Percentiles rank a stretch among this genome's conserved stretches.
Conservation (phyloP, 2,113 vertebrate species). For the Rhinopomastus cyanomelas region DNA sequence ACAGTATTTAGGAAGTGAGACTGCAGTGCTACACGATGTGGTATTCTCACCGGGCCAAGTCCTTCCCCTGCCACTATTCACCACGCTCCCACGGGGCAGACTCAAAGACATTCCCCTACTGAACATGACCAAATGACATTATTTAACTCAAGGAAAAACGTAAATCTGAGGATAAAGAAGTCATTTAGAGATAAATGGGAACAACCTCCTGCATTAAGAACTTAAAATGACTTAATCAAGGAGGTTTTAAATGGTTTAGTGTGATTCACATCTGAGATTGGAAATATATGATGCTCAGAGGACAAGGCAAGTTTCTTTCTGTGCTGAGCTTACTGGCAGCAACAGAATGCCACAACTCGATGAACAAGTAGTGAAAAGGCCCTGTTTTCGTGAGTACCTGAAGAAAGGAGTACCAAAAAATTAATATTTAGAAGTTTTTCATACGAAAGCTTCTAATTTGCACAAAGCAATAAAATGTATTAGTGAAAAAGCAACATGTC, state of each 20-base stretch:
- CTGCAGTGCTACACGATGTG: constrained; percentile 45
- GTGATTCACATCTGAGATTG: background rate
- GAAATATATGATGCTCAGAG: background rate
- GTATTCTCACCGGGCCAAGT: constrained; percentile 65
- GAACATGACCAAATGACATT: constrained; percentile 51
- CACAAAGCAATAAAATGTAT: background rate
- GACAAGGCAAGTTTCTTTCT: background rate
- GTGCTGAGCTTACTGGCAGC: background rate
- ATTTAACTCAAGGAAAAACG: constrained; percentile 56
- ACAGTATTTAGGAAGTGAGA: constrained; percentile 72
- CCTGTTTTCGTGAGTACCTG: background rate
- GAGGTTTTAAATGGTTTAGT: background rate
- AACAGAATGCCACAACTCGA: background rate
- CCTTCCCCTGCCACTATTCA: constrained; percentile 60
- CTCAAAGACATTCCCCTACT: constrained; percentile 51
- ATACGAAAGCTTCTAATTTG: background rate
- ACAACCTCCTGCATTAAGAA: constrained; percentile 18
- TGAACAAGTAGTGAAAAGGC: background rate
- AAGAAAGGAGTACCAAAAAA: background rate
- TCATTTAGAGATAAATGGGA: constrained; percentile 40
- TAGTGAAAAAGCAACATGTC: background rate
- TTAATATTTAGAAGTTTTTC: background rate
- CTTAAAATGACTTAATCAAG: constrained; percentile 31
- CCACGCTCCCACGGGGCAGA: constrained; percentile 53
- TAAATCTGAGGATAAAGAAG: constrained; percentile 42